Conservation (phyloP, 2,888 invertebrate genomes). For the Glyphotaelius pellucidus region DNA sequence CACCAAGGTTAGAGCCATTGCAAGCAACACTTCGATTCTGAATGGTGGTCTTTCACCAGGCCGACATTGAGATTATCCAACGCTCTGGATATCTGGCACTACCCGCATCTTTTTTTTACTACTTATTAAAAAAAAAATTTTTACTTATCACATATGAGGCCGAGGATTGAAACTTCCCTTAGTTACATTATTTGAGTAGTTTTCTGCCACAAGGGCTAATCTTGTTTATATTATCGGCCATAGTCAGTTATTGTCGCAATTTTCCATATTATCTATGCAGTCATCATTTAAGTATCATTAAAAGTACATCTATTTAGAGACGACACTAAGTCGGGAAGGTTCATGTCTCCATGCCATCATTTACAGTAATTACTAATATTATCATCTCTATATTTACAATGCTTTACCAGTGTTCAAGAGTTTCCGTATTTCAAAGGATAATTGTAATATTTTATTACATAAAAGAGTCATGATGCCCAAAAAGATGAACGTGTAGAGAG, state of each 20-base stretch:
- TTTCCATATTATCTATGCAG: background rate
- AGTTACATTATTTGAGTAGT: background rate
- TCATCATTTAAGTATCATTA: background rate
- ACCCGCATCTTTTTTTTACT: too few relatives aligned
- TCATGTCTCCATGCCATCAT: background rate
- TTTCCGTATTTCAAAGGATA: background rate
- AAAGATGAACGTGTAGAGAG: too few relatives aligned
- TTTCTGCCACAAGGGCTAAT: background rate
- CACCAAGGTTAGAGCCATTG: too few relatives aligned
- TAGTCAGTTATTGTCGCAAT: background rate
- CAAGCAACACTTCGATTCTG: too few relatives aligned
- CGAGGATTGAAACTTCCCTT: background rate
- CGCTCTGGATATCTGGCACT: too few relatives aligned
- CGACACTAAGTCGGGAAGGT: background rate
- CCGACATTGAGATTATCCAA: too few relatives aligned
- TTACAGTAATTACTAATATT: background rate
- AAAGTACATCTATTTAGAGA: background rate
- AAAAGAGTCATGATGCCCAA: too few relatives aligned
- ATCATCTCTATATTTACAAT: background rate
- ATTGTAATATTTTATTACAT: background rate
- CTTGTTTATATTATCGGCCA: background rate
- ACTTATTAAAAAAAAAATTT: too few relatives aligned
- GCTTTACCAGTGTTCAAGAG: background rate
- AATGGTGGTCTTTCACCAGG: too few relatives aligned
- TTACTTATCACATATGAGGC: background rate